Conservation (phyloP, 2,888 invertebrate species). For the Perizoma affinitatum region DNA sequence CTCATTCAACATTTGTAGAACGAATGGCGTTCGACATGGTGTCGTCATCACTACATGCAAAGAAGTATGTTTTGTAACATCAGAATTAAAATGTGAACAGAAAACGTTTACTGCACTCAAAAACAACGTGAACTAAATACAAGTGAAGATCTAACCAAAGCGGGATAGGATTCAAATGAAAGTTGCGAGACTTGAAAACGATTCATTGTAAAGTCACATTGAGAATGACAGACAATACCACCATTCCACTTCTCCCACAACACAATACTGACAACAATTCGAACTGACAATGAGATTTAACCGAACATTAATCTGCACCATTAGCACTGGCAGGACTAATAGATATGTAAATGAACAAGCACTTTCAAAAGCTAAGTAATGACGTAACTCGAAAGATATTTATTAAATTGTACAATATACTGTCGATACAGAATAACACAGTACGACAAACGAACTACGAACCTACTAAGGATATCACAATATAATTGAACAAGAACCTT, state of each 20-base stretch:
- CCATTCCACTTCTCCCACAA: conserved; percentile 19
- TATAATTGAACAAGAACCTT: conserved; percentile 8
- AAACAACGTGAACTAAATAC: too few relatives aligned
- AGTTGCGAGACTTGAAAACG: too few relatives aligned
- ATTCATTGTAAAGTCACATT: neutral
- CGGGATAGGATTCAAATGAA: too few relatives aligned
- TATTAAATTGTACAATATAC: conserved; percentile 20
- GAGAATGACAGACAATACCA: conserved; percentile 13
- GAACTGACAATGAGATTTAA: conserved; percentile 40
- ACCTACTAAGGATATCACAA: neutral
- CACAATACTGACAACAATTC: conserved; percentile 26
- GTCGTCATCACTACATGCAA: neutral
- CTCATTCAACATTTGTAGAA: neutral
- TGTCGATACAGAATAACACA: conserved; percentile 11
- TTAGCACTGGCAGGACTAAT: conserved; percentile 36
- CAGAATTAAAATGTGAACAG: too few relatives aligned
- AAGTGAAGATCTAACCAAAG: too few relatives aligned
- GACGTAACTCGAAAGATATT: conserved; percentile 31
- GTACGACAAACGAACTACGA: conserved; percentile 1
- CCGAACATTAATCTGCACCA: conserved; percentile 43
- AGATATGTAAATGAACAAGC: conserved; percentile 50
- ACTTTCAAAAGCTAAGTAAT: conserved; percentile 41
- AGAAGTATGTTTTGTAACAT: neutral
- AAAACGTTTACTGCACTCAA: too few relatives aligned
- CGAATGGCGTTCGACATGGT: conserved; percentile 1